Evolutionary conservation across 2,797 vertebrate species (phyloP).

Genomic region (Halcyon chelicuti): DNA sequence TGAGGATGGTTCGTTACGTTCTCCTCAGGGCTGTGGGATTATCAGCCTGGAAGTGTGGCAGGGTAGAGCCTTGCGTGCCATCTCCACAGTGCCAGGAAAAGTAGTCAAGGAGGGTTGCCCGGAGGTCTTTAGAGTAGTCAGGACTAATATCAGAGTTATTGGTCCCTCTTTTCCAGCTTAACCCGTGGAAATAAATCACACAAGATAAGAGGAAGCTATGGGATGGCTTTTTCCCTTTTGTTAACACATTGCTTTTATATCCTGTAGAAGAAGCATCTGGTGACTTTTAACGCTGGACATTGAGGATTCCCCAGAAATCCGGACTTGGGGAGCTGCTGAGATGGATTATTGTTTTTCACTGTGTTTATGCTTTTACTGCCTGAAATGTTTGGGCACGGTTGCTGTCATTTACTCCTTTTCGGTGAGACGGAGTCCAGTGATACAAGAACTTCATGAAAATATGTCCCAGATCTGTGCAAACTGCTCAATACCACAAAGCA

Average conservation of each 20-base stretch:
- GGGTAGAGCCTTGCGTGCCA: neutral
- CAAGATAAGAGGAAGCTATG: neutral
- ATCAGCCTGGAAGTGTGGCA: neutral
- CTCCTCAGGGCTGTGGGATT: neutral
- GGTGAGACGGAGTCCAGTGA: neutral
- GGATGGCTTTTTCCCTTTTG: neutral
- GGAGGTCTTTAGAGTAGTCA: neutral
- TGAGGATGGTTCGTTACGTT: neutral
- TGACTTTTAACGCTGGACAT: neutral
- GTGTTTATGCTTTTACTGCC: neutral
- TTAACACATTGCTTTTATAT: neutral
- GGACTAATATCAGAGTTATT: neutral
- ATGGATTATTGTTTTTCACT: neutral
- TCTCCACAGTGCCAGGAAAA: neutral
- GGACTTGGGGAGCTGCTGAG: neutral
- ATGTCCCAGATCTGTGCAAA: neutral
- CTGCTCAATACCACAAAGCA: neutral
- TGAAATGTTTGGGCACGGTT: neutral
- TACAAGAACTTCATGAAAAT: neutral
- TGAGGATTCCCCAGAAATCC: neutral
- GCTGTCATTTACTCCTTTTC: neutral
- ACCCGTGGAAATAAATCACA: neutral
- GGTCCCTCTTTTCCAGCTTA: neutral
- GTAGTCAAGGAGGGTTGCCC: neutral
- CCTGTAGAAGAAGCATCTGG: neutral